These are phyloP conservation scores for Epistrophe eligans DNA, from an alignment of 2,888 invertebrate species.

Conservation along the genomic window DNA sequence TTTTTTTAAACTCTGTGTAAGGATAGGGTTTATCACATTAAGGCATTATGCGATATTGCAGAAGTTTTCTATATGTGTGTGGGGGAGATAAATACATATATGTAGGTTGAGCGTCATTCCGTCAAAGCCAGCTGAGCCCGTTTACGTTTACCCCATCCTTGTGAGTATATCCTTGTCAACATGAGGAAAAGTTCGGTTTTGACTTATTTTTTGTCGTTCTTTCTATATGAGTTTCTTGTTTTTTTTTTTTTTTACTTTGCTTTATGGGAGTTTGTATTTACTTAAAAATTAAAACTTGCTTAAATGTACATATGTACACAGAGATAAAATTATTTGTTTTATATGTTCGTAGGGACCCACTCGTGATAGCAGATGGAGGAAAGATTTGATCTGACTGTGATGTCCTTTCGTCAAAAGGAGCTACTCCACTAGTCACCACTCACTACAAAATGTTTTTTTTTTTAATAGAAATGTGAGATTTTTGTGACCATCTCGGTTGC, in stretches of 20 bases:
- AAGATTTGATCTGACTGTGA: background rate
- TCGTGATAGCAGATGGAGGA: background rate
- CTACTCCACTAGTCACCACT: background rate
- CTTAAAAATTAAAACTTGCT: slow-evolving; percentile 35
- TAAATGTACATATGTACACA: background rate
- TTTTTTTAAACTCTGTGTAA: background rate
- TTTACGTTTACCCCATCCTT: background rate
- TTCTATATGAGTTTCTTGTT: slow-evolving; percentile 28
- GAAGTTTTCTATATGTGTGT: slow-evolving; percentile 47
- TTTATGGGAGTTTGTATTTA: slow-evolving; percentile 65
- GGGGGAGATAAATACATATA: background rate
- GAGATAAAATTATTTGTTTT: slow-evolving; percentile 17
- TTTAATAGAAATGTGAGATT: background rate
- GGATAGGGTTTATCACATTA: slow-evolving; percentile 72
- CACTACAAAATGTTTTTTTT: slow-evolving; percentile 9
- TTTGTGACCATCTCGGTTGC: background rate
- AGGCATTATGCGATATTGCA: slow-evolving; percentile 74
- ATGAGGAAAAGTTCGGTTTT: slow-evolving; percentile 61
- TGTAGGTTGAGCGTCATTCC: slow-evolving; percentile 1
- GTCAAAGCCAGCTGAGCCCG: slow-evolving; percentile 39
- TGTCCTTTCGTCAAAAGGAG: background rate
- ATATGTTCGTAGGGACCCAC: background rate
- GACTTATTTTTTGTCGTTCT: slow-evolving; percentile 42
- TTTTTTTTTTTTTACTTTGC: slow-evolving; percentile 44
- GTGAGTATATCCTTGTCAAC: slow-evolving; percentile 59